These are phyloP conservation scores for Girardinichthys multiradiatus DNA, from an alignment of 2,113 vertebrate species.

Conservation along the genomic window DNA sequence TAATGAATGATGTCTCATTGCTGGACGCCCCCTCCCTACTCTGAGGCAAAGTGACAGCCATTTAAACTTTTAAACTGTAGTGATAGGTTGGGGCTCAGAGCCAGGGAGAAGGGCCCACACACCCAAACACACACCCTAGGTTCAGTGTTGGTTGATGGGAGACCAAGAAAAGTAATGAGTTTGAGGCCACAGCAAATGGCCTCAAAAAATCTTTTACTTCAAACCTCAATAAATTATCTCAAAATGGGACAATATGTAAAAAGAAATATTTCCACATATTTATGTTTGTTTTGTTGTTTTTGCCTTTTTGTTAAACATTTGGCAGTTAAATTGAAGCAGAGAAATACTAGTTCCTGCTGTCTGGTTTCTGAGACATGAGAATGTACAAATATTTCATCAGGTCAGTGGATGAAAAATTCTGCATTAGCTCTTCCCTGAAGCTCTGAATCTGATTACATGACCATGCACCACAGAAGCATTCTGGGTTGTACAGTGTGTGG, in stretches of 20 bases:
- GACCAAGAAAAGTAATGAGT: background rate
- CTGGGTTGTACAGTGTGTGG: background rate
- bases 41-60: background rate
- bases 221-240: background rate
- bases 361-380: background rate
- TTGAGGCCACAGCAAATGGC: background rate
- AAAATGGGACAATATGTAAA: background rate
- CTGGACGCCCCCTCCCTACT: background rate
- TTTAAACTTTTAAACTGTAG: background rate
- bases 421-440: background rate
- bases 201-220: background rate
- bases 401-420: background rate
- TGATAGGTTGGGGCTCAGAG: background rate
- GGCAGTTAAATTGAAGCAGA: background rate
- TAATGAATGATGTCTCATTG: background rate
- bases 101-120: no score
- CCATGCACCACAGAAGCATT: conserved; percentile 2
- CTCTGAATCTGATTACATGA: conserved; percentile 14
- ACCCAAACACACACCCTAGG: background rate
- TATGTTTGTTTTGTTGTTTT: background rate
- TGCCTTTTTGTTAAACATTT: background rate
- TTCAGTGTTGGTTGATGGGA: background rate
- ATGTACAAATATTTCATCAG: no score
- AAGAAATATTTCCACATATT: background rate
- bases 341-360: background rate